Conservation (phyloP, 1,140 invertebrate species). For the Drosophila ananassae region DNA sequence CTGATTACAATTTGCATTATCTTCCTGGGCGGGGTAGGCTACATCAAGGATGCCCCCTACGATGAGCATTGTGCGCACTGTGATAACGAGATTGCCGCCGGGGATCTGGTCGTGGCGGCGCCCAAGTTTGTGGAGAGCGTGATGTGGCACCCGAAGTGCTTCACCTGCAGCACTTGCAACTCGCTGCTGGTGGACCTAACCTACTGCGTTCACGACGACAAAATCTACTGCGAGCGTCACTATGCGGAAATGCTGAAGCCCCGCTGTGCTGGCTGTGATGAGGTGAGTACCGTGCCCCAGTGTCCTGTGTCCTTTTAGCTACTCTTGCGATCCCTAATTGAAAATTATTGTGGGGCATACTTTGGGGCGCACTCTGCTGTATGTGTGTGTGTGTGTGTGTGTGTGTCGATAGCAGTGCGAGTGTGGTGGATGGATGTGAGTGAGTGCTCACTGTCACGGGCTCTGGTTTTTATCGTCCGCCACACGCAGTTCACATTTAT, state of each 20-base stretch:
- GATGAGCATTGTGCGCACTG: slow-evolving; percentile 85
- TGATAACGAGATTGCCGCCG: slow-evolving; percentile 85
- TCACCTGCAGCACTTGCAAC: slow-evolving; percentile 92
- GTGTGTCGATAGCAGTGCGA: neutral
- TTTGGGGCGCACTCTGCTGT: slow-evolving; percentile 44
- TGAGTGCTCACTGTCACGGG: slow-evolving; percentile 34
- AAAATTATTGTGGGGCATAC: slow-evolving; percentile 62
- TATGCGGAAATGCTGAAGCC: slow-evolving; percentile 97
- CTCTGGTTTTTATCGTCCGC: slow-evolving; percentile 61
- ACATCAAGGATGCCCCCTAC: slow-evolving; percentile 80
- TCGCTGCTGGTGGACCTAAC: slow-evolving; percentile 96
- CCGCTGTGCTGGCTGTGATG: slow-evolving; percentile 96
- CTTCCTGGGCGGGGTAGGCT: slow-evolving; percentile 48
- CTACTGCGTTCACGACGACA: slow-evolving; percentile 94
- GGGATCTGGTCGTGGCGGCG: slow-evolving; percentile 85
- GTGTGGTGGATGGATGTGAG: slow-evolving; percentile 25
- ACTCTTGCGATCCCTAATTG: slow-evolving; percentile 51
- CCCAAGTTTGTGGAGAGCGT: slow-evolving; percentile 86
- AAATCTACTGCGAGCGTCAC: slow-evolving; percentile 95
- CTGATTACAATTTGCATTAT: slow-evolving; percentile 14
- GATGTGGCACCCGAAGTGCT: slow-evolving; percentile 95
- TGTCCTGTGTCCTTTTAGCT: neutral
- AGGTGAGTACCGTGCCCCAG: slow-evolving; percentile 88
- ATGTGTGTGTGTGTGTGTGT: slow-evolving; percentile 16
- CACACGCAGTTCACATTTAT: slow-evolving; percentile 68